Evolutionary conservation across 2,888 invertebrate genomes (phyloP).

Genomic region (Cephus nigrinus): DNA sequence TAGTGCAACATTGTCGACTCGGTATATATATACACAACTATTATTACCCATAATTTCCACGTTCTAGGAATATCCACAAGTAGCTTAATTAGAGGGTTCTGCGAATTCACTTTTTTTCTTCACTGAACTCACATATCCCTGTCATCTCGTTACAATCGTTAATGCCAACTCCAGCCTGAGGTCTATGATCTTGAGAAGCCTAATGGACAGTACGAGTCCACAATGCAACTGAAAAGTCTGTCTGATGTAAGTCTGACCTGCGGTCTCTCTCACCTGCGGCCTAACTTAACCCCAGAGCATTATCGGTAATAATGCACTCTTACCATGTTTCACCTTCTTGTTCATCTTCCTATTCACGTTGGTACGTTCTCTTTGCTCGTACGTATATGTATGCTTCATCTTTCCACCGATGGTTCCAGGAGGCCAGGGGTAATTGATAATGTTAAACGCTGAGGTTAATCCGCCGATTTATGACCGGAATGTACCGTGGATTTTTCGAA

Average conservation of each 20-base stretch:
- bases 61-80: background rate
- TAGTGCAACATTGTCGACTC: background rate
- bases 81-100: background rate
- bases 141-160: background rate
- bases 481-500: constrained; percentile 45
- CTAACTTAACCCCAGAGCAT: constrained; percentile 18
- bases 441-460: constrained; percentile 60
- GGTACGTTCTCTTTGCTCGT: background rate
- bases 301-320: constrained; percentile 19
- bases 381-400: background rate
- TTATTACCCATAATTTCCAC: background rate
- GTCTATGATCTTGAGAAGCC: background rate
- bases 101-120: too few species aligned
- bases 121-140: background rate
- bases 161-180: background rate
- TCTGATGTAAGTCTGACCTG: background rate
- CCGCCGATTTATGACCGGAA: constrained; percentile 60
- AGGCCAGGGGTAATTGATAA: constrained; percentile 59
- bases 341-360: background rate
- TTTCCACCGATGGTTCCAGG: background rate
- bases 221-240: constrained; percentile 16
- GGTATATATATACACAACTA: background rate
- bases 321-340: constrained; percentile 5
- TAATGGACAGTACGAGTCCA: constrained; percentile 16
- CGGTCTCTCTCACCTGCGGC: constrained; percentile 7